A percentile compares a stretch with the other conserved stretches of the same genome.
Evolutionary conservation across 2,113 vertebrate genomes (phyloP).

Genomic region (Xyliphius kryptos): DNA sequence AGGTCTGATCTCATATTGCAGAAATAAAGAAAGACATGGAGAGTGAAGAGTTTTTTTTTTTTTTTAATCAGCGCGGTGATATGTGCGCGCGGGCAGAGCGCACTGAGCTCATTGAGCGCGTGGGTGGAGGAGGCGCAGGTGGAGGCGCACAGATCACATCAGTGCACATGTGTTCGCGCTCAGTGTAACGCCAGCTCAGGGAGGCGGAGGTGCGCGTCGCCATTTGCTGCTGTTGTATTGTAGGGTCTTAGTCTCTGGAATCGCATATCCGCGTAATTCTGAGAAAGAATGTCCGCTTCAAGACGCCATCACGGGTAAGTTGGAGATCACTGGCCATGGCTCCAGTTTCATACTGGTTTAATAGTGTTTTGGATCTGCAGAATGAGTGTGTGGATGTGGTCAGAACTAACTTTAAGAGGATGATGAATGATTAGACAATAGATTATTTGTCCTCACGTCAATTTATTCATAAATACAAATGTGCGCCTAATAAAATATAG

Average conservation of each 20-base stretch:
- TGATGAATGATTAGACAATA: neutral
- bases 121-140: conserved; percentile 2
- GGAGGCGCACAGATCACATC: neutral
- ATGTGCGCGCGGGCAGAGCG: neutral
- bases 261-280: neutral
- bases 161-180: neutral
- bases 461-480: too few species aligned
- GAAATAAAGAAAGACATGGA: too few species aligned
- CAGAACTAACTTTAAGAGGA: neutral
- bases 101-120: conserved; percentile 4
- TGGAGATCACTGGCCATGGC: neutral
- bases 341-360: neutral
- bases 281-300: conserved; percentile 20
- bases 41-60: too few species aligned
- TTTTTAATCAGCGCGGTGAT: neutral
- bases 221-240: conserved; percentile 1
- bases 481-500: neutral
- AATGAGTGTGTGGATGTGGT: neutral
- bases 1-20: too few species aligned
- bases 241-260: neutral
- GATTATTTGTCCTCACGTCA: neutral
- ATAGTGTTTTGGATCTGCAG: neutral
- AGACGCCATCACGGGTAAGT: conserved; percentile 27
- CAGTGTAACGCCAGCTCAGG: neutral
- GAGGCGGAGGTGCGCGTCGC: conserved; percentile 10